Evolutionary conservation across 2,888 invertebrate species (phyloP).

Genomic region (Microctonus brassicae): DNA sequence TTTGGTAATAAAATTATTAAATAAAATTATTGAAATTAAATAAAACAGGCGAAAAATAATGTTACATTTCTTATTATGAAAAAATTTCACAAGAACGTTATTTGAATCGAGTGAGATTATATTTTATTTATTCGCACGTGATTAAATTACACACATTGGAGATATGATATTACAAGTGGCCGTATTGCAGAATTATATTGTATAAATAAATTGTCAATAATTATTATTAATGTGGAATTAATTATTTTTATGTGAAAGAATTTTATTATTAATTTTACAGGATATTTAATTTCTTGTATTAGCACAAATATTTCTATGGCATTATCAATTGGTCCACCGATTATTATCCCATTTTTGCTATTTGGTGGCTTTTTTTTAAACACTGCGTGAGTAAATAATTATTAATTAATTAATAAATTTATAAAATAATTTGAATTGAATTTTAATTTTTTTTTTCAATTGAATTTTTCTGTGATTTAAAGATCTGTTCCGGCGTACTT

Average conservation of each 20-base stretch:
- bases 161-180: constrained; percentile 29
- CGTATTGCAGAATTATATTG: background rate
- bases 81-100: constrained; percentile 9
- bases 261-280: constrained; percentile 70
- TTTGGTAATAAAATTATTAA: constrained; percentile 76
- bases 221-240: background rate
- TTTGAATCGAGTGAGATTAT: constrained; percentile 35
- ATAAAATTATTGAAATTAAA: background rate
- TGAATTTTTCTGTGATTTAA: constrained; percentile 37
- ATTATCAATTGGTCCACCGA: constrained; percentile 89
- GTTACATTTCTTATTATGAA: constrained; percentile 7
- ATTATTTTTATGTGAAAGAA: background rate
- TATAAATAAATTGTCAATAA: constrained; percentile 10
- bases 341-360: constrained; percentile 92
- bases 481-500: constrained; percentile 89
- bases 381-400: constrained; percentile 76
- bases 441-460: background rate
- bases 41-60: constrained; percentile 18
- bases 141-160: constrained; percentile 43
- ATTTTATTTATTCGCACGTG: constrained; percentile 43
- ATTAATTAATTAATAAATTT: background rate
- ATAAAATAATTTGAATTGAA: background rate
- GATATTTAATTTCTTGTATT: constrained; percentile 91
- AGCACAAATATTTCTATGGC: constrained; percentile 89
- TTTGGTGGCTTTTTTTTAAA: constrained; percentile 98